phyloP scores from a whole-genome alignment of 1,140 invertebrate genomes.

The Carposina sasakii region DNA sequence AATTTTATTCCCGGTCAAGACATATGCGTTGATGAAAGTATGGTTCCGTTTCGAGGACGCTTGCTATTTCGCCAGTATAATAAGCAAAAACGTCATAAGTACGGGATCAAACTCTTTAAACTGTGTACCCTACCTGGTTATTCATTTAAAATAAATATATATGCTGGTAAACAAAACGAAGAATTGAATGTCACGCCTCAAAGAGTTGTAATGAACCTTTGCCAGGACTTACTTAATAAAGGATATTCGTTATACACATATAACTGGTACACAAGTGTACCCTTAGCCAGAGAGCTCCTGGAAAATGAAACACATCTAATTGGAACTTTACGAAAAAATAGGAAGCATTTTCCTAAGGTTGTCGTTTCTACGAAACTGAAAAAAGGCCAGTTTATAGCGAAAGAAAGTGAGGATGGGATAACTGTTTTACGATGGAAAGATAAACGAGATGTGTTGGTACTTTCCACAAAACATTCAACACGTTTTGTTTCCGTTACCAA shows the following conservation, averaged over 20 bases:
- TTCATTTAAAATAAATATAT: constrained; percentile 7
- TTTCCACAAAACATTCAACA: too few species aligned
- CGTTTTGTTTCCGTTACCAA: too few species aligned
- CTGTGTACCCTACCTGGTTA: constrained; percentile 10
- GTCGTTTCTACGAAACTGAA: constrained; percentile 17
- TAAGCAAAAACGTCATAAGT: constrained; percentile 8
- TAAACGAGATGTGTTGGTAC: constrained; percentile 26
- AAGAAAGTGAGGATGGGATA: constrained; percentile 11
- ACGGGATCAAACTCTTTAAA: constrained; percentile 21
- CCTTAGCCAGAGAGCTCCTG: constrained; percentile 15
- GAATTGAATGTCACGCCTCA: constrained; percentile 8
- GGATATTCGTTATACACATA: constrained; percentile 8
- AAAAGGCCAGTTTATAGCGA: constrained; percentile 19
- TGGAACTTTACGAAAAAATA: constrained; percentile 15
- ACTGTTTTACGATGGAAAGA: constrained; percentile 29
- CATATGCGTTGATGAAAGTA: constrained; percentile 14
- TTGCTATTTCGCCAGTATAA: constrained; percentile 9
- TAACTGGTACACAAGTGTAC: constrained; percentile 16
- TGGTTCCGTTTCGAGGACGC: constrained; percentile 13
- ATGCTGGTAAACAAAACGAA: constrained; percentile 8
- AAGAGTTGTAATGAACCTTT: constrained; percentile 4
- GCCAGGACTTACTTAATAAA: constrained; percentile 2
- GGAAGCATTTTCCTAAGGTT: constrained; percentile 10
- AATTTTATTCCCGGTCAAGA: constrained; percentile 1
- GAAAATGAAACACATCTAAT: constrained; percentile 12